Conservation (phyloP, 2,113 vertebrate genomes). For the Mobula hypostoma region DNA sequence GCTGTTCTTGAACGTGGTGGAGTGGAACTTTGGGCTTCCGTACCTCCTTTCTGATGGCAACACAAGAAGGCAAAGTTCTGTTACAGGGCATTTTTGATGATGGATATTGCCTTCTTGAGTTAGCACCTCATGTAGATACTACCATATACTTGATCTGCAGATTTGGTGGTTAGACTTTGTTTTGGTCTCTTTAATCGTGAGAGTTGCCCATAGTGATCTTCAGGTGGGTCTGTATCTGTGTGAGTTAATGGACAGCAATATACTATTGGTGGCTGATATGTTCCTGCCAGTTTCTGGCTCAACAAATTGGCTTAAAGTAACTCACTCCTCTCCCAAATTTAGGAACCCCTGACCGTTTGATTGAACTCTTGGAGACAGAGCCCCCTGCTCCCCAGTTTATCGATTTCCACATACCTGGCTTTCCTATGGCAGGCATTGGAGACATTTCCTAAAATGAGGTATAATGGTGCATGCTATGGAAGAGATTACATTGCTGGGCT, state of each 20-base stretch:
- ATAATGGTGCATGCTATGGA: neutral
- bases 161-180: neutral
- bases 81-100: too few species aligned
- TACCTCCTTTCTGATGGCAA: too few species aligned
- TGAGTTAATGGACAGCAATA: neutral
- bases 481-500: too few species aligned
- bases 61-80: too few species aligned
- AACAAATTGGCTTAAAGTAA: neutral
- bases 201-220: neutral
- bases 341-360: neutral
- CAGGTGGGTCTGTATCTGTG: neutral
- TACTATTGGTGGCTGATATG: neutral
- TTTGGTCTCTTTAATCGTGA: neutral
- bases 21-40: too few species aligned
- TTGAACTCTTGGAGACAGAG: neutral
- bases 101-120: too few species aligned
- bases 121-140: too few species aligned
- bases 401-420: neutral
- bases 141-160: neutral
- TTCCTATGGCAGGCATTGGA: neutral
- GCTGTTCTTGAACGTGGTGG: too few species aligned
- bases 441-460: neutral
- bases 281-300: neutral
- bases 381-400: neutral
- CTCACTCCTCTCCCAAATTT: too few species aligned